Evolutionary conservation across 2,797 vertebrate genomes (phyloP).

Genomic region (Huso huso): DNA sequence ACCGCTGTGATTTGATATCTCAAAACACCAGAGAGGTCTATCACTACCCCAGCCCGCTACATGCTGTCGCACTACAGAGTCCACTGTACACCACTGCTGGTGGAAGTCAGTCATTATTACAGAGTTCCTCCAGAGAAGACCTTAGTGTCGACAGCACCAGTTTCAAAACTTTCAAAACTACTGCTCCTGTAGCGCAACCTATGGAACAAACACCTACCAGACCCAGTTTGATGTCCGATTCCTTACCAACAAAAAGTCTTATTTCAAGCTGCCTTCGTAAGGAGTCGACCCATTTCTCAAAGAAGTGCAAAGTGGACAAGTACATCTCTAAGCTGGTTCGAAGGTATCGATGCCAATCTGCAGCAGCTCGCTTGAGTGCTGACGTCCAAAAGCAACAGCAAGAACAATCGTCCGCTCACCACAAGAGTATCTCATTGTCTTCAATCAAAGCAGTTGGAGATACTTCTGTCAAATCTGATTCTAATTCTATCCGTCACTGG

Average conservation of each 20-base stretch:
- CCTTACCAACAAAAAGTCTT: background rate
- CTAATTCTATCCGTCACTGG: no score
- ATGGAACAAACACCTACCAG: background rate
- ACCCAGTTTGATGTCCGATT: slow-evolving; percentile 4
- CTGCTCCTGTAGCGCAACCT: background rate
- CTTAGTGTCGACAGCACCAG: background rate
- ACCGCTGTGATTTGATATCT: slow-evolving; percentile 27
- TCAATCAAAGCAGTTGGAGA: no score
- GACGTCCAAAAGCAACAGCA: no score
- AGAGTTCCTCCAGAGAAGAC: slow-evolving; percentile 1
- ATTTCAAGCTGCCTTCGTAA: background rate
- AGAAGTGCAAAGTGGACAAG: slow-evolving; percentile 4
- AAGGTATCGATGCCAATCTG: background rate
- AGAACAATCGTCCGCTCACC: no score
- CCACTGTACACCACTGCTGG: slow-evolving; percentile 21
- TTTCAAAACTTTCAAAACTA: background rate
- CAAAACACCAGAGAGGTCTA: slow-evolving; percentile 29
- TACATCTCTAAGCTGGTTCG: slow-evolving; percentile 14
- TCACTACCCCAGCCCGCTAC: slow-evolving; percentile 37
- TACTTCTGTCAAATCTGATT: no score
- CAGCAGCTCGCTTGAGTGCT: background rate
- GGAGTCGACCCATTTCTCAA: background rate
- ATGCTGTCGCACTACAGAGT: slow-evolving; percentile 39
- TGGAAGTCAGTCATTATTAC: slow-evolving; percentile 4
- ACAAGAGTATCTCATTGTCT: no score